Percentiles rank a stretch among this genome's conserved stretches.
Evolutionary conservation across 2,113 vertebrate genomes (phyloP).

Genomic region (Cyrtonyx montezumae): DNA sequence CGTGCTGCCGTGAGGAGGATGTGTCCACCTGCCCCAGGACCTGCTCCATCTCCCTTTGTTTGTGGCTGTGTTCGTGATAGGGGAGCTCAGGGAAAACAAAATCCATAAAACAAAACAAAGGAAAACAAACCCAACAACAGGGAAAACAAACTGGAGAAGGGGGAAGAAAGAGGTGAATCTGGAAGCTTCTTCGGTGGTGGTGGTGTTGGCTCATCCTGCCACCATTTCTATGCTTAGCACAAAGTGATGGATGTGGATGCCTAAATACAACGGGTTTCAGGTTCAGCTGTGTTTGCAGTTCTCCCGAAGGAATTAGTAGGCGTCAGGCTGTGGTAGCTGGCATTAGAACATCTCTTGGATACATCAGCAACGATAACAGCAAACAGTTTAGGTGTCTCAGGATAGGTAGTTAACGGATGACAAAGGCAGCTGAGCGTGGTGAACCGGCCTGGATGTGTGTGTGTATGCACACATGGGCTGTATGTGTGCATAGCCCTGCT

Average conservation of each 20-base stretch:
- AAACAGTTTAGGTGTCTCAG: not conserved
- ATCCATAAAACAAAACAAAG: not conserved
- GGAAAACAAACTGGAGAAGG: not conserved
- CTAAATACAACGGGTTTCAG: not conserved
- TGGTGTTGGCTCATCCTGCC: not conserved
- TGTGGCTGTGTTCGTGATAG: not conserved
- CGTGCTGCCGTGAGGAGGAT: slow-evolving; percentile 39
- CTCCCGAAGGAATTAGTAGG: not conserved
- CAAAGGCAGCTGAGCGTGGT: not conserved
- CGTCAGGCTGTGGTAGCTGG: not conserved
- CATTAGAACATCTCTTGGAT: not conserved
- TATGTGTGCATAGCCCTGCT: not conserved
- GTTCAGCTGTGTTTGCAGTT: not conserved
- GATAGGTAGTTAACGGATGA: not conserved
- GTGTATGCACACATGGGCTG: not conserved
- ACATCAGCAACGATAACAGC: not conserved
- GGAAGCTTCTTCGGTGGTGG: slow-evolving; percentile 22
- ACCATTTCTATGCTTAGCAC: not conserved
- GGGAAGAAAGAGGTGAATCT: not conserved
- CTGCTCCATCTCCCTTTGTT: slow-evolving; percentile 38
- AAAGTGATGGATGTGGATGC: not conserved
- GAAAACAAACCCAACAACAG: not conserved
- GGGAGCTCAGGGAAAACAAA: slow-evolving; percentile 1
- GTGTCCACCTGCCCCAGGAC: slow-evolving; percentile 31
- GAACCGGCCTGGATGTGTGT: not conserved